These are phyloP conservation scores for Poeciliopsis prolifica DNA, from an alignment of 2,113 vertebrate genomes.

Conservation along the genomic window DNA sequence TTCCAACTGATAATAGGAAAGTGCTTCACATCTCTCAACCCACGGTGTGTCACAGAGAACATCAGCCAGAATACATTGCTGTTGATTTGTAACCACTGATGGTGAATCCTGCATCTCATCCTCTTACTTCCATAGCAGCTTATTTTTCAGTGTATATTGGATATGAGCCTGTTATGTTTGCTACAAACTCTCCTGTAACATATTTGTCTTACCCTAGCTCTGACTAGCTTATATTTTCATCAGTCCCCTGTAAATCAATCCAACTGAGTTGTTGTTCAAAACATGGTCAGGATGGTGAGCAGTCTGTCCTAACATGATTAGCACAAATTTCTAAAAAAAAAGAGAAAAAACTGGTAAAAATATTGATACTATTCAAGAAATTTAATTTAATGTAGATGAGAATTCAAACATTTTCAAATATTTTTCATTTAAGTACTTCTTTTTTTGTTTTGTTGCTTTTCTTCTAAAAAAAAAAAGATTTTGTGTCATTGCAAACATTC, in stretches of 20 bases:
- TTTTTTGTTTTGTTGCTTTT: not conserved
- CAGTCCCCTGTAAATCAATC: not conserved
- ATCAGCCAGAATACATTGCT: not conserved
- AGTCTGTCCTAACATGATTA: not conserved
- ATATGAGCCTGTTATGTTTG: not conserved
- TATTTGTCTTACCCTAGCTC: no score
- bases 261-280: not conserved
- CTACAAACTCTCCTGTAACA: no score
- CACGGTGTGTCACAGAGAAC: not conserved
- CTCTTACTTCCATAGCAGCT: not conserved
- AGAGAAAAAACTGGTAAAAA: not conserved
- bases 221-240: not conserved
- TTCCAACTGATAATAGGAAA: not conserved
- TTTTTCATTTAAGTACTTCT: not conserved
- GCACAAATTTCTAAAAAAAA: not conserved
- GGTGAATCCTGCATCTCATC: not conserved
- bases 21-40: not conserved
- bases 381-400: not conserved
- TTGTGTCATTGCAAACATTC: conserved; percentile 23
- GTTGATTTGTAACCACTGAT: not conserved
- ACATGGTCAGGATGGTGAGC: not conserved
- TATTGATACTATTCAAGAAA: not conserved
- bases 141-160: not conserved
- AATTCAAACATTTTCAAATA: not conserved
- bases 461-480: not conserved